Base-by-base conservation (phyloP, 1,140 invertebrate species). In the Drosophila dunni region DNA sequence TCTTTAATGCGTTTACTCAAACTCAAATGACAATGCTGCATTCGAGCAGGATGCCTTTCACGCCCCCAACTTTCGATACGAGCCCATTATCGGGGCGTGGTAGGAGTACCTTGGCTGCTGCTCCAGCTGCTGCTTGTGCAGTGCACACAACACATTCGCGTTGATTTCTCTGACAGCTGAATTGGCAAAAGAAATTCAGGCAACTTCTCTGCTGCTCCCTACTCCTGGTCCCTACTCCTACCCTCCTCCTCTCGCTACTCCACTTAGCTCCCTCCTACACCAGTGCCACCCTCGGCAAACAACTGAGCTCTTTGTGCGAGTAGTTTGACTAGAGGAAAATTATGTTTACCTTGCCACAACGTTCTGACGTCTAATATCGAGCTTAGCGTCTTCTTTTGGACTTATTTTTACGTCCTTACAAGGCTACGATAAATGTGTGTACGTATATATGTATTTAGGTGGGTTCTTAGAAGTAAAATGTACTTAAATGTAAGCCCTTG, bases 1-100 rank as follows among this genome's bases (percentile, higher is more conserved):
- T 67, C 75, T 77, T 78, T 78, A 85, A 85, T 86, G 81, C 82
- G 81, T 86, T 85, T 78, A 71, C 71, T 74, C 62, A 69, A 81
- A 76, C 57, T 65, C 46, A 74, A 74, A 69, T 74, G 66, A 69
- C 46, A 70, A 75, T 61, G 50, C 67, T 48, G 65, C 65, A 57
- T 44, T 45, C 64, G 15, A n/a, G 46, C 45, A 29, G 24, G 24
- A 29, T 6, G 3, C 24, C 24, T 29, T 3, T 0, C 42, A 15
- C 58, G 46, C 64, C 53, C 53, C 15, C 13, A 60, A 8, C 48
- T 34, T 44, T 45, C 42, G 42, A 63, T 15, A 15, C 11, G 58
- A 29, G 36, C 33, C 29, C 33, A 56, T 56, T 56, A 56, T 66
- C 11, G 53, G 42, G 42, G 17, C 24, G 24, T 24, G 1, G 24